phyloP scores from a whole-genome alignment of 2,113 vertebrate genomes.

The Crotalus horridus region DNA sequence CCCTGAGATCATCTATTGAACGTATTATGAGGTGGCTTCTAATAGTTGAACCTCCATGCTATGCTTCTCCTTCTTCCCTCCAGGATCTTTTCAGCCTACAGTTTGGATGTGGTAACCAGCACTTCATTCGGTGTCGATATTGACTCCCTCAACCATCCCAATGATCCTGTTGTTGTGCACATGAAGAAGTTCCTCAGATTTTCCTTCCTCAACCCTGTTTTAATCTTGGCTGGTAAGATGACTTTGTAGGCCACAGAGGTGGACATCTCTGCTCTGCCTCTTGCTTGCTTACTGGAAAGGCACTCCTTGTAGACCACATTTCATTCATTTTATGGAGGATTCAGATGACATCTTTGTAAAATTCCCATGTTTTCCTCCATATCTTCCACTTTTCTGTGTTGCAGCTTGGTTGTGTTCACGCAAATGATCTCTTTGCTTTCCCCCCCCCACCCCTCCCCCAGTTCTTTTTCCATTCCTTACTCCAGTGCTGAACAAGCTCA shows the following conservation, averaged over 20 bases:
- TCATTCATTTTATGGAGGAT: neutral
- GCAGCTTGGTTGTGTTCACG: neutral
- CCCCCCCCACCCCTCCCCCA: slow-evolving; percentile 26
- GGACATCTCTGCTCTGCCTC: neutral
- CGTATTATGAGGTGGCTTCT: neutral
- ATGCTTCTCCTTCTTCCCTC: neutral
- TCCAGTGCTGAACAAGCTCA: slow-evolving; percentile 67
- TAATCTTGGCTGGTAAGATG: slow-evolving; percentile 63
- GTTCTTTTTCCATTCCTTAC: slow-evolving; percentile 69
- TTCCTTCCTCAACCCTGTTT: slow-evolving; percentile 59
- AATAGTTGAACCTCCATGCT: neutral
- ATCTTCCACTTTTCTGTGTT: neutral
- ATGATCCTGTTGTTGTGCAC: slow-evolving; percentile 71
- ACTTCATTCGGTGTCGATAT: slow-evolving; percentile 76
- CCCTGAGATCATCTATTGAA: neutral
- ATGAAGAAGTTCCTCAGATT: slow-evolving; percentile 75
- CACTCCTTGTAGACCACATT: neutral
- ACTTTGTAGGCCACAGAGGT: neutral
- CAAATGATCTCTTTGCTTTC: neutral
- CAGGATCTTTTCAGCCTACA: slow-evolving; percentile 57
- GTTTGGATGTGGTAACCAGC: slow-evolving; percentile 78
- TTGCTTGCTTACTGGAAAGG: neutral
- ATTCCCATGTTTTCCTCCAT: neutral
- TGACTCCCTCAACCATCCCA: slow-evolving; percentile 74
- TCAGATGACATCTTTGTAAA: neutral